These are phyloP conservation scores for Andricus grossulariae DNA, from an alignment of 1,140 invertebrate species.

Conservation along the genomic window DNA sequence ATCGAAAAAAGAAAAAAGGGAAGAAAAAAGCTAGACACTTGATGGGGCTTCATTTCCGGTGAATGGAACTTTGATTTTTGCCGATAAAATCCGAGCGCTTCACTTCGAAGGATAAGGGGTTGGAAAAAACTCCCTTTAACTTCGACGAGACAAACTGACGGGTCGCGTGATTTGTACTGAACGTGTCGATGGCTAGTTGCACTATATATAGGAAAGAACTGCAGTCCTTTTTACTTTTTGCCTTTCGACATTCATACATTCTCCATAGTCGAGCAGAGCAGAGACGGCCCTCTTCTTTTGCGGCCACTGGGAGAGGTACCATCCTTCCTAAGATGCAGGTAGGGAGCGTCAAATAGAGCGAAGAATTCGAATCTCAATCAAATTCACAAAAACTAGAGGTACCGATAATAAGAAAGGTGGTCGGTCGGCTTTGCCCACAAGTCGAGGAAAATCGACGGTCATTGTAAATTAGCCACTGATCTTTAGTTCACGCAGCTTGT, in stretches of 20 bases:
- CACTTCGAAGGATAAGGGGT: neutral
- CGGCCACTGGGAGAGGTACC: conserved; percentile 56
- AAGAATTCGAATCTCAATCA: conserved; percentile 74
- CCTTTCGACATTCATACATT: conserved; percentile 70
- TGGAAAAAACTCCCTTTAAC: conserved; percentile 49
- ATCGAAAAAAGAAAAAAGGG: neutral
- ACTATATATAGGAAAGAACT: conserved; percentile 73
- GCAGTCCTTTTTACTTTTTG: conserved; percentile 71
- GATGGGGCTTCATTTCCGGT: neutral
- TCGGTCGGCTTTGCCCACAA: conserved; percentile 12
- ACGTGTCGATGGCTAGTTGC: conserved; percentile 63
- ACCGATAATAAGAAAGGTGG: conserved; percentile 26
- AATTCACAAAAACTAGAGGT: conserved; percentile 68
- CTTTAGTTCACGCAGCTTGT: neutral
- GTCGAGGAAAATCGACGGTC: conserved; percentile 8
- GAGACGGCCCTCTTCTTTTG: conserved; percentile 62
- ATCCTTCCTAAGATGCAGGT: conserved; percentile 54
- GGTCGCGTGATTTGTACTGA: conserved; percentile 70
- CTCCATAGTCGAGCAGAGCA: conserved; percentile 63
- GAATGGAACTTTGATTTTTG: neutral
- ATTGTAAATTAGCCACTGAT: conserved; percentile 15
- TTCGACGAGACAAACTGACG: conserved; percentile 55
- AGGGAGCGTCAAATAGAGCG: conserved; percentile 76
- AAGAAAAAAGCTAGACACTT: neutral
- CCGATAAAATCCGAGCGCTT: conserved; percentile 3